A percentile compares a stretch with the other conserved stretches of the same genome.
phyloP scores from a whole-genome alignment of 2,797 vertebrate genomes.

The Ctenopoma multispine region DNA sequence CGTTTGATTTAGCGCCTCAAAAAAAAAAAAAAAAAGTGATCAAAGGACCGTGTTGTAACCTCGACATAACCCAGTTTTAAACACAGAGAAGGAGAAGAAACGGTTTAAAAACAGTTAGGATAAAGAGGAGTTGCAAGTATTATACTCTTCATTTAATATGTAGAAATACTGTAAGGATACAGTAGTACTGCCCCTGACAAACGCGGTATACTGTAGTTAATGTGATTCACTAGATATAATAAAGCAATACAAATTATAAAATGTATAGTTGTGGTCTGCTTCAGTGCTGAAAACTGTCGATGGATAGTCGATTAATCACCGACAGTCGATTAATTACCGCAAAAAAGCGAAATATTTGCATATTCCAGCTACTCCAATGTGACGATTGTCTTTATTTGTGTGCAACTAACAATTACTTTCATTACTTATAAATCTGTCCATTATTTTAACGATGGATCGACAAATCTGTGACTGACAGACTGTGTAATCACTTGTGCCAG shows the following conservation, averaged over 20 bases:
- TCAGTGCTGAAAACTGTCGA: no score
- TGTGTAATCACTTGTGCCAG: conserved; percentile 1
- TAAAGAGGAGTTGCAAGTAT: background rate
- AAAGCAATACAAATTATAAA: background rate
- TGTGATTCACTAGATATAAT: no score
- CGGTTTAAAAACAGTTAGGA: background rate
- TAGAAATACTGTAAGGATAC: background rate
- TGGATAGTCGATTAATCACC: background rate
- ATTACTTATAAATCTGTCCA: no score
- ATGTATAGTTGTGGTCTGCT: background rate
- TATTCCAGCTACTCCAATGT: no score
- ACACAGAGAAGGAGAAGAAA: background rate
- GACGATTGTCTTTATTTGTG: background rate
- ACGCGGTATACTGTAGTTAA: background rate
- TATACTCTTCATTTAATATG: background rate
- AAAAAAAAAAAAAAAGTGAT: conserved; percentile 14
- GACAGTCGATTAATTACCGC: background rate
- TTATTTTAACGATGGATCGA: no score
- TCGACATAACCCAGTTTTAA: background rate
- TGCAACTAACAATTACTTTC: background rate
- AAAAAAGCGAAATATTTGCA: background rate
- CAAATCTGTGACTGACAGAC: no score
- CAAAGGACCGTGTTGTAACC: conserved; percentile 6
- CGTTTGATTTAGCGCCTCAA: conserved; percentile 2
- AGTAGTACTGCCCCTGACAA: background rate